phyloP scores from a whole-genome alignment of 1,140 invertebrate genomes.

The Aphidius gifuensis region DNA sequence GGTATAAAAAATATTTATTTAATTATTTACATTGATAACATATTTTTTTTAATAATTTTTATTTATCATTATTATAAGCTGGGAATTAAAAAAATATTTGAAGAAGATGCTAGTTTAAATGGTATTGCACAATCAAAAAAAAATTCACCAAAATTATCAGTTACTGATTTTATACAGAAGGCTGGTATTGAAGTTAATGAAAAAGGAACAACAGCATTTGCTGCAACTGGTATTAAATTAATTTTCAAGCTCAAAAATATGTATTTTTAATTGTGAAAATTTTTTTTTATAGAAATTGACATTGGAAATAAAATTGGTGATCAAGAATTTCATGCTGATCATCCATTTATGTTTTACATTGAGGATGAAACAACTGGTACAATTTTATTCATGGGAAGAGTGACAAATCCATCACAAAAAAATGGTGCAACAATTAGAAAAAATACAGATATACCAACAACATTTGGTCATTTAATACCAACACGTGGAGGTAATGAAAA shows the following conservation, averaged over 20 bases:
- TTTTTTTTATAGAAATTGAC: conserved; percentile 57
- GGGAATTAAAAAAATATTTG: conserved; percentile 69
- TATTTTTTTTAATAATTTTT: conserved; percentile 13
- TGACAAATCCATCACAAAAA: conserved; percentile 59
- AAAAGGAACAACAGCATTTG: conserved; percentile 73
- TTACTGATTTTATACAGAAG: conserved; percentile 77
- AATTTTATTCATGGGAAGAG: conserved; percentile 70
- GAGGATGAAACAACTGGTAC: conserved; percentile 69
- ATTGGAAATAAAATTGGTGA: conserved; percentile 71
- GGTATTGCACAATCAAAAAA: conserved; percentile 60
- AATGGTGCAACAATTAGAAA: conserved; percentile 19
- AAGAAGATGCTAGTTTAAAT: conserved; percentile 64
- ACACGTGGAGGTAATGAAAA: conserved; percentile 1
- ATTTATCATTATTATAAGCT: conserved; percentile 50
- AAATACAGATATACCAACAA: neutral
- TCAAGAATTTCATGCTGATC: conserved; percentile 63
- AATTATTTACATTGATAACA: conserved; percentile 2
- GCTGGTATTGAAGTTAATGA: conserved; percentile 82
- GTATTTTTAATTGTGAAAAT: too few species aligned
- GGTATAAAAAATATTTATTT: conserved; percentile 46
- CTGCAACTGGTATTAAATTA: conserved; percentile 65
- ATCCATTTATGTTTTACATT: conserved; percentile 78
- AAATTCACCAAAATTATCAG: conserved; percentile 54
- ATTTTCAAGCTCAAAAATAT: neutral
- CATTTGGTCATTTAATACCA: neutral